phyloP scores from a whole-genome alignment of 2,888 invertebrate genomes.

The Caenorhabditis plicata region DNA sequence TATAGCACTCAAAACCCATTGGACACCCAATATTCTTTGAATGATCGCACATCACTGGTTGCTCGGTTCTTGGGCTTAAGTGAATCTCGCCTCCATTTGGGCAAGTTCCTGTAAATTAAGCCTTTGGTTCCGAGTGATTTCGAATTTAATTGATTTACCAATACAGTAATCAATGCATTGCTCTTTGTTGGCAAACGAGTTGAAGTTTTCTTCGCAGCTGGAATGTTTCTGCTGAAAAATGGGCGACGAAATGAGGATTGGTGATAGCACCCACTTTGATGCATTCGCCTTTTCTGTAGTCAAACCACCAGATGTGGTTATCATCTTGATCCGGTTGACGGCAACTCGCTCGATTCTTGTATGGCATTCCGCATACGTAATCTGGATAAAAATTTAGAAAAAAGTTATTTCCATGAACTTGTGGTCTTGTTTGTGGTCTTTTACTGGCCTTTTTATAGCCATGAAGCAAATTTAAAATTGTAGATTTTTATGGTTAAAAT shows the following conservation, averaged over 20 bases:
- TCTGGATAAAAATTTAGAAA: conserved; percentile 11
- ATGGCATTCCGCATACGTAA: conserved; percentile 45
- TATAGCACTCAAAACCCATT: conserved; percentile 47
- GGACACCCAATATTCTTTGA: conserved; percentile 44
- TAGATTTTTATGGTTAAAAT: no score
- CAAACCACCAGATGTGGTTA: conserved; percentile 45
- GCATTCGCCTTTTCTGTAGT: conserved; percentile 44
- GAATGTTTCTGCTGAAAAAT: conserved; percentile 12
- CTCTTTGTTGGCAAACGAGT: conserved; percentile 53
- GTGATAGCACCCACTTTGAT: conserved; percentile 7
- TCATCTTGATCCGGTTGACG: conserved; percentile 14
- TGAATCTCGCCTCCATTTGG: conserved; percentile 34
- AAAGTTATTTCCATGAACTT: no score
- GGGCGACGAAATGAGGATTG: neutral
- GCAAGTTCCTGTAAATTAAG: conserved; percentile 29
- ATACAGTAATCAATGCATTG: conserved; percentile 55
- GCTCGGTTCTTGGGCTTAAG: conserved; percentile 38
- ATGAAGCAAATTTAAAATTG: no score
- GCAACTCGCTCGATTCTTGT: conserved; percentile 36
- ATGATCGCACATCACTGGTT: conserved; percentile 48
- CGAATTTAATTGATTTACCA: no score
- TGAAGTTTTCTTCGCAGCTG: conserved; percentile 48
- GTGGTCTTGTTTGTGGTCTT: no score
- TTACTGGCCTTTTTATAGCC: no score
- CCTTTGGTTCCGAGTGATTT: no score